Percentiles rank a stretch among this genome's conserved stretches.
Conservation (phyloP, 2,888 invertebrate genomes). For the Andricus curvator region DNA sequence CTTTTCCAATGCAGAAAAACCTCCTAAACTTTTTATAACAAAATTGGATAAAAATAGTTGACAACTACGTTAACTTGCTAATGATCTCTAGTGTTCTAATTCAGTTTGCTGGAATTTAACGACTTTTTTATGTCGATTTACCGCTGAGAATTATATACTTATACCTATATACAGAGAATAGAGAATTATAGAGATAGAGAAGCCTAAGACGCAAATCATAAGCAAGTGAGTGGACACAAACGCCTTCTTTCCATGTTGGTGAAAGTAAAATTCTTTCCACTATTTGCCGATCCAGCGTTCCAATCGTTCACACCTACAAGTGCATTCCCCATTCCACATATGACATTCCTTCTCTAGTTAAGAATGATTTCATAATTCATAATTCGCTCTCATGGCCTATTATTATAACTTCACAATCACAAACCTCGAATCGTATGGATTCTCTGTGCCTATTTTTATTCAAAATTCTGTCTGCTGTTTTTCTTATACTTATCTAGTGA, state of each 20-base stretch:
- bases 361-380: conserved; percentile 27
- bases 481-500: background rate
- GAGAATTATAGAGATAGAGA: background rate
- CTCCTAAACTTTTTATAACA: too few species aligned
- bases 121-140: conserved; percentile 9
- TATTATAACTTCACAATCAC: background rate
- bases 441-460: background rate
- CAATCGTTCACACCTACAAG: conserved; percentile 22
- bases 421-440: background rate
- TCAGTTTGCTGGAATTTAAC: background rate
- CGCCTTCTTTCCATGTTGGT: conserved; percentile 24
- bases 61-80: background rate
- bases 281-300: conserved; percentile 19
- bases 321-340: conserved; percentile 12
- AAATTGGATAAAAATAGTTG: too few species aligned
- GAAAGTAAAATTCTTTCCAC: conserved; percentile 38
- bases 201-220: background rate
- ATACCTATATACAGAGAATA: background rate
- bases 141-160: background rate
- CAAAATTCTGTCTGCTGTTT: background rate
- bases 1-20: too few species aligned
- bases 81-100: background rate
- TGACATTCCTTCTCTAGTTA: conserved; percentile 33
- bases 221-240: conserved; percentile 20
- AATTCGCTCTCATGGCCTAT: conserved; percentile 1